Evolutionary conservation across 2,888 invertebrate genomes (phyloP).

Genomic region (Caenorhabditis parvicauda): DNA sequence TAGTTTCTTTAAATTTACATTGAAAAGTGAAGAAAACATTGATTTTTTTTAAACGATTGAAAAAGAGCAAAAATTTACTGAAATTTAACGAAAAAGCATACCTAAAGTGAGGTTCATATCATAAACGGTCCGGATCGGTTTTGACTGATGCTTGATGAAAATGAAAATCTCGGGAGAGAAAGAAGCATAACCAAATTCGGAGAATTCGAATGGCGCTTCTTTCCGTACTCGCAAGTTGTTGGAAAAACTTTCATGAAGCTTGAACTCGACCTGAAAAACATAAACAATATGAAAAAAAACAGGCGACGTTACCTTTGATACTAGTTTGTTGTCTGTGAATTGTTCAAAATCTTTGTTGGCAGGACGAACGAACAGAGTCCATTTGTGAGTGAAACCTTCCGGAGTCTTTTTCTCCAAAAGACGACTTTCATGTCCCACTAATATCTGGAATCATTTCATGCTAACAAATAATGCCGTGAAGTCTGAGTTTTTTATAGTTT

Average conservation of each 20-base stretch:
- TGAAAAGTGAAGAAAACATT: neutral
- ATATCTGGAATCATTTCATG: slow-evolving; percentile 13
- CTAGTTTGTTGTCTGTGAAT: slow-evolving; percentile 16
- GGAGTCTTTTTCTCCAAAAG: neutral
- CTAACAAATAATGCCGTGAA: too few species aligned
- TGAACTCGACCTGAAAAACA: slow-evolving; percentile 8
- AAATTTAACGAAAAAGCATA: neutral
- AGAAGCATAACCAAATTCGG: slow-evolving; percentile 23
- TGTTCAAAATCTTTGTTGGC: slow-evolving; percentile 16
- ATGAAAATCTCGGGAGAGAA: slow-evolving; percentile 12
- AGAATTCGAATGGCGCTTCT: slow-evolving; percentile 19
- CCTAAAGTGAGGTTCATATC: slow-evolving; percentile 11
- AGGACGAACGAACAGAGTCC: slow-evolving; percentile 24
- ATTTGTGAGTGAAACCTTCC: slow-evolving; percentile 15
- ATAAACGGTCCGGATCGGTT: slow-evolving; percentile 11
- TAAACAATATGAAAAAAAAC: neutral
- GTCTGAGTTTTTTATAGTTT: too few species aligned
- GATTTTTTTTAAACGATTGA: neutral
- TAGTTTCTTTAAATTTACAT: neutral
- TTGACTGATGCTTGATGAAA: slow-evolving; percentile 16
- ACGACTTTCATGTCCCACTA: slow-evolving; percentile 16
- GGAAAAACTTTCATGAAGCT: slow-evolving; percentile 14
- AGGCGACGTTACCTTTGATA: slow-evolving; percentile 12
- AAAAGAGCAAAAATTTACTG: neutral
- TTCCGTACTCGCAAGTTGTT: slow-evolving; percentile 8